Evolutionary conservation across 2,888 invertebrate genomes (phyloP).

Genomic region (Diaprepes abbreviatus): DNA sequence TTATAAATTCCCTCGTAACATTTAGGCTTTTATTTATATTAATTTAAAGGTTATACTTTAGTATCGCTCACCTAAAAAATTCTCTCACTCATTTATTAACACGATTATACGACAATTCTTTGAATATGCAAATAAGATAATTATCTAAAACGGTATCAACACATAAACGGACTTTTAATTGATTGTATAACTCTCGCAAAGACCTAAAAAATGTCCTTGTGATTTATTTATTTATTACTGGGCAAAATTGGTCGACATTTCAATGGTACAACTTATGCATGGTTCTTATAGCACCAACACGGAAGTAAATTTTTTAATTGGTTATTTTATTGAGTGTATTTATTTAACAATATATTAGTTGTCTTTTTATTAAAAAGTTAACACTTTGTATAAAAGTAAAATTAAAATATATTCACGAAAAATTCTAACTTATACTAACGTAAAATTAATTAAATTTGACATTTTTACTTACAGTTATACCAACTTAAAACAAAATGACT

Average conservation of each 20-base stretch:
- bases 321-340: background rate
- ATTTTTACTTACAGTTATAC: too few species aligned
- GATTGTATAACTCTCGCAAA: constrained; percentile 23
- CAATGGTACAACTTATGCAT: constrained; percentile 22
- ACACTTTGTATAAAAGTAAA: too few species aligned
- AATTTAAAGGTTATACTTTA: too few species aligned
- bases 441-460: too few species aligned
- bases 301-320: constrained; percentile 3
- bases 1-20: too few species aligned
- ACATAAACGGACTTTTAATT: constrained; percentile 13
- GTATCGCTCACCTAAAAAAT: too few species aligned
- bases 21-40: too few species aligned
- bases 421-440: too few species aligned
- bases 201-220: constrained; percentile 33
- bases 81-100: constrained; percentile 5
- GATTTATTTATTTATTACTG: constrained; percentile 17
- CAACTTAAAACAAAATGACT: too few species aligned
- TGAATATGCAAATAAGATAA: constrained; percentile 9
- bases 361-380: too few species aligned
- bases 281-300: background rate
- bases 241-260: constrained; percentile 22
- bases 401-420: too few species aligned
- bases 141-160: constrained; percentile 18
- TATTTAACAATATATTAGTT: too few species aligned
- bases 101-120: background rate